Base-by-base conservation (phyloP, 23 tunicate species). In the Halocynthia aurantium region DNA sequence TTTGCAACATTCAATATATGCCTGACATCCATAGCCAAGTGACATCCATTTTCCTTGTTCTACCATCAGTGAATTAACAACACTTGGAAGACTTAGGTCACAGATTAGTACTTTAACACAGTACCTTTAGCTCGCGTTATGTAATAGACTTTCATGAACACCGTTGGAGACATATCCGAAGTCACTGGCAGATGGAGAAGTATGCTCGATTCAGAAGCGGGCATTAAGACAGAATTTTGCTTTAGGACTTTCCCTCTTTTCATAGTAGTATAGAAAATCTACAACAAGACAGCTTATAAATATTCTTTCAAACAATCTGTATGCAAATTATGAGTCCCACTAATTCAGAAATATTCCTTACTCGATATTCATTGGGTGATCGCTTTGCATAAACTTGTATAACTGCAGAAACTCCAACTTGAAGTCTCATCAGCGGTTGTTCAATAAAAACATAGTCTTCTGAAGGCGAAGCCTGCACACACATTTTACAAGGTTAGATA, bases 91-190 rank as follows among this genome's bases (percentile, higher is more conserved):
- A 57, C 10, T 10, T 10, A 57, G 62, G 12, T 10, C 10, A 58
- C 17, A 1, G 4, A 58, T 58, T 58, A 1, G 15, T 58, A 13
- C 2, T 58, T 58, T 58, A 15, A 58, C 17, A 15, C 17, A 15
- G n/a, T 58, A n/a, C 15, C 15, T 49, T 15, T 2, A 65, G 50
- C 18, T 65, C 18, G 17, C 9, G 84, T 44, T 12, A 86, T 77
- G 57, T 81, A 81, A 52, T 86, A 81, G 8, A 77, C 91, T n/a
- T 85, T 81, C 57, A 86, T 54, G 44, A 76, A 81, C 50, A 83
- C 69, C 53, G 57, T 7, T 6, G 91, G 91, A 11, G 91, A 86
- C 91, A 86, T 86, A 5, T 81, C 75, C 6, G 81, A 7, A 7
- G 77, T 67, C 10, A 86, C 81, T 2, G 69, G 76, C 22, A 86